Evolutionary conservation across 1,140 invertebrate genomes (phyloP).

Genomic region (Probaryconus sp.): DNA sequence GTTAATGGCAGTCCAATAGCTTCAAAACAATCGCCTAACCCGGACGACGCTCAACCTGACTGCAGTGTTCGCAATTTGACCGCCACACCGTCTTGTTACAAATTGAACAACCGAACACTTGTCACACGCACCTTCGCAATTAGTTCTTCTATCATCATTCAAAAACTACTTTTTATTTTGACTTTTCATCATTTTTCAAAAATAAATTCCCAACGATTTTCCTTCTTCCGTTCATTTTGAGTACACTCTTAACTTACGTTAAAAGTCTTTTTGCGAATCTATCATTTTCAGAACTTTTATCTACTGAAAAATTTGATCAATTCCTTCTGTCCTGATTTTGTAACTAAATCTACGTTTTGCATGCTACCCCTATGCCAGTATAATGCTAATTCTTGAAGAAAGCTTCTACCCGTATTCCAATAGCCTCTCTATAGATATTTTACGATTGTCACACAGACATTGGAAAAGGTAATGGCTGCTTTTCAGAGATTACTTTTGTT

Average conservation of each 20-base stretch:
- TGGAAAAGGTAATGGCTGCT: conserved; percentile 30
- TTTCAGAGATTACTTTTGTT: conserved; percentile 35
- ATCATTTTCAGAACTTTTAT: too few species aligned
- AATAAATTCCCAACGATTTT: too few species aligned
- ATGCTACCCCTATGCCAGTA: conserved; percentile 34
- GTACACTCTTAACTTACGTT: too few species aligned
- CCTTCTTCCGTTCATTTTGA: too few species aligned
- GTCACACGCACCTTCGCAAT: conserved; percentile 22
- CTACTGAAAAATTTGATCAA: too few species aligned
- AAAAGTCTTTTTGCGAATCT: too few species aligned
- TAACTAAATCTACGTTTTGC: too few species aligned
- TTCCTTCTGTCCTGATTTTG: too few species aligned
- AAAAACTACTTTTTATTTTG: too few species aligned
- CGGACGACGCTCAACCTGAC: conserved; percentile 7
- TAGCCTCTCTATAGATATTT: too few species aligned
- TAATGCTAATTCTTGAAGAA: conserved; percentile 35
- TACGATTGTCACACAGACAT: conserved; percentile 31
- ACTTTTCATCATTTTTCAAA: too few species aligned
- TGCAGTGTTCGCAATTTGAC: conserved; percentile 50
- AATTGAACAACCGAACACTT: conserved; percentile 46
- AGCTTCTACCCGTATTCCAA: conserved; percentile 38
- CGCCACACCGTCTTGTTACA: conserved; percentile 29
- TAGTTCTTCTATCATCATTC: conserved; percentile 3
- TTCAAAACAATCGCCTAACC: conserved; percentile 53
- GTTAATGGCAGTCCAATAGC: conserved; percentile 48